Conservation (phyloP, 2,888 invertebrate genomes). For the Cenopis cana region DNA sequence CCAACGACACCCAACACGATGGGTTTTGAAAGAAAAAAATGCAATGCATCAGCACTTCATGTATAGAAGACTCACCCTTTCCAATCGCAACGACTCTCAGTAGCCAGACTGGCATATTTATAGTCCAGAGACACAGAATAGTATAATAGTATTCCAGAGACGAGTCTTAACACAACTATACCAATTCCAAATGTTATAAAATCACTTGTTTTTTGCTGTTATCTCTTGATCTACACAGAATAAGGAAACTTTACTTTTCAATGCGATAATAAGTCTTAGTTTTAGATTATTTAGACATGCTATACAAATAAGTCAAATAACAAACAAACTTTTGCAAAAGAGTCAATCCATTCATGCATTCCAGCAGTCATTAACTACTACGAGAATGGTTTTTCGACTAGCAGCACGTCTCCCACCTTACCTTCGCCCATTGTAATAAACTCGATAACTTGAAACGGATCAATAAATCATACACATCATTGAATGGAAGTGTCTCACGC, state of each 20-base stretch:
- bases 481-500: conserved; percentile 50
- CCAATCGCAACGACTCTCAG: too few species aligned
- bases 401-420: not conserved
- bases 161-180: too few species aligned
- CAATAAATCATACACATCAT: conserved; percentile 46
- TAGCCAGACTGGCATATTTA: too few species aligned
- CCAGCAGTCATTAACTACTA: not conserved
- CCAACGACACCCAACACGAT: too few species aligned
- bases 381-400: not conserved
- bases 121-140: too few species aligned
- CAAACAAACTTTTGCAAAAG: not conserved
- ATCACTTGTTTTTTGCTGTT: too few species aligned
- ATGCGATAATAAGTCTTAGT: not conserved
- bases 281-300: not conserved
- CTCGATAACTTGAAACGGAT: conserved; percentile 36
- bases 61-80: too few species aligned
- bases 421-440: conserved; percentile 7
- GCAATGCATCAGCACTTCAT: too few species aligned
- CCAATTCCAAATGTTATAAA: too few species aligned
- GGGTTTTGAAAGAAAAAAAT: too few species aligned
- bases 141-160: too few species aligned
- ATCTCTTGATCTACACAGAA: too few species aligned
- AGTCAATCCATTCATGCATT: not conserved
- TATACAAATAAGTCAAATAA: not conserved
- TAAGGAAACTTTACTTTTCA: not conserved